These are phyloP conservation scores for Chouioia cunea DNA, from an alignment of 2,888 invertebrate species.

Conservation along the genomic window DNA sequence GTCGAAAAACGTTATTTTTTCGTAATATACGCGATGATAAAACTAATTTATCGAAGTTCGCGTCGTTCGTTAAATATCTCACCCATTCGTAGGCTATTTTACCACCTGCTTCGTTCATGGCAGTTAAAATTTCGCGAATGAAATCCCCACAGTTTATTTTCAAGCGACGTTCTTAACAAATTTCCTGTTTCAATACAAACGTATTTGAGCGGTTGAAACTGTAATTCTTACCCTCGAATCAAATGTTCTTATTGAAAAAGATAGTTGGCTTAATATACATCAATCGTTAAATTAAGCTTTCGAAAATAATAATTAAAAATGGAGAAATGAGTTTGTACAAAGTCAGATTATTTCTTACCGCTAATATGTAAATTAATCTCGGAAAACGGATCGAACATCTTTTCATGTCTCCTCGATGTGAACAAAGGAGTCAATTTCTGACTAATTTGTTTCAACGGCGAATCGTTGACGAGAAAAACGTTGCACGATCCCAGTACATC, in stretches of 20 bases:
- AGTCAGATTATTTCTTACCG: too few relatives aligned
- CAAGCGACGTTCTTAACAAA: constrained; percentile 53
- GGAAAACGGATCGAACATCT: constrained; percentile 60
- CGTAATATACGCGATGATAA: neutral
- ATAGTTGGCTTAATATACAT: too few relatives aligned
- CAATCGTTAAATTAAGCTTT: too few relatives aligned
- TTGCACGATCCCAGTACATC: constrained; percentile 67
- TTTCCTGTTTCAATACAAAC: too few relatives aligned
- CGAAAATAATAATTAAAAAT: neutral
- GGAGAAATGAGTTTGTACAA: too few relatives aligned
- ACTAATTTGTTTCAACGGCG: constrained; percentile 68
- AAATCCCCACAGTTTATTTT: constrained; percentile 53
- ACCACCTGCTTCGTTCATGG: constrained; percentile 50
- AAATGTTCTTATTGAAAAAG: too few relatives aligned
- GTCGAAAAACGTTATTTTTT: neutral
- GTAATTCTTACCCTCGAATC: too few relatives aligned
- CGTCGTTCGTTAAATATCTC: neutral
- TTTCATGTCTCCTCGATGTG: constrained; percentile 62
- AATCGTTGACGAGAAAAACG: constrained; percentile 68
- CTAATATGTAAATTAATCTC: constrained; percentile 50
- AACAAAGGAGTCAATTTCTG: constrained; percentile 69
- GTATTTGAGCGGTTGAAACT: too few relatives aligned
- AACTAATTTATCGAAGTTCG: neutral
- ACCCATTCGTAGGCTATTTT: constrained; percentile 60
- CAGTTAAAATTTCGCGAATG: constrained; percentile 53